Base-by-base conservation (phyloP, 2,113 vertebrate genomes). In the Chaetura pelagica region DNA sequence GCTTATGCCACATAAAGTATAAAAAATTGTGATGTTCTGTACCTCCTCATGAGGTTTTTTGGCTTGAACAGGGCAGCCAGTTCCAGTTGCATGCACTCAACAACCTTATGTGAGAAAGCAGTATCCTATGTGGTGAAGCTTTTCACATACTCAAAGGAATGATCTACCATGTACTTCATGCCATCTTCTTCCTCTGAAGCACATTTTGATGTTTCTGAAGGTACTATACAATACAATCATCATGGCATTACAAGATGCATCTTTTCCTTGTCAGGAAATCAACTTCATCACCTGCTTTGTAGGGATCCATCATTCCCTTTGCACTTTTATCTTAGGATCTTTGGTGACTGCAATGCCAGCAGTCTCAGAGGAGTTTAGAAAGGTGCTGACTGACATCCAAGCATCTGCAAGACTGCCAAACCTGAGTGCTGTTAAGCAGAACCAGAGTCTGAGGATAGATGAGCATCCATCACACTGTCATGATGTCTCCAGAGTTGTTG, bases 311-410 rank as follows among this genome's bases (percentile, higher is more conserved):
- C 38, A 38, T 38, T 64, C 38, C 26, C n/a, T 78, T 54, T 23
- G 15, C 52, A 26, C 20, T 62, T 79, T 48, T 6, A 35, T 19
- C 19, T 71, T 61, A 51, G 29, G 27, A 35, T 32, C 27, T 82
- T 55, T 40, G 46, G 10, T 35, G 51, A 19, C 10, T 52, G 34
- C 0, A 0, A n/a, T 10, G 6, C 30, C 49, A 80, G 2, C 3
- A 14, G 10, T 44, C 69, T 34, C 74, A 20, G 61, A 59, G 24
- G 38, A 55, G 27, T 66, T 69, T 52, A 22, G 26, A 18, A 35
- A 49, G 24, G 24, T n/a, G 32, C 26, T 67, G 9, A 1, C 51
- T 77, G 51, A 35, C 40, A 64, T 63, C 23, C 49, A 63, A 20
- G 27, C 64, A 12, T 7, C 59, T 80, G 15, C 63, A 64, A 21